These are phyloP conservation scores for Hirtodrosophila trivittata DNA, from an alignment of 2,888 invertebrate genomes.

Conservation along the genomic window DNA sequence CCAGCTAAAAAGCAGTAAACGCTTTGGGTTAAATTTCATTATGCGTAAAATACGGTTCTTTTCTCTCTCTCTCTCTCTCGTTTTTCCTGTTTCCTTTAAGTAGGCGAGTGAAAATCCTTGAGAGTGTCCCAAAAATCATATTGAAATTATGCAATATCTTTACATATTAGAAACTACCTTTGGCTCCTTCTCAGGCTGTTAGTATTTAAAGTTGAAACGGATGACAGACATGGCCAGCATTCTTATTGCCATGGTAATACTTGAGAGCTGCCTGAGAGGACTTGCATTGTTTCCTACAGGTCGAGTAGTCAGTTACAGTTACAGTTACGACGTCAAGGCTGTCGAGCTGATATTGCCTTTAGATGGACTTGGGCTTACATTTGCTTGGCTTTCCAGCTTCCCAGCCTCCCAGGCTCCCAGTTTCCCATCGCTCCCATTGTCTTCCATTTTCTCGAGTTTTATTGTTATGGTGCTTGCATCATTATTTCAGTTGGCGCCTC, in stretches of 20 bases:
- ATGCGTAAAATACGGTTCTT: slow-evolving; percentile 46
- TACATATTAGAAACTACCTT: too few species aligned
- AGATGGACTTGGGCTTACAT: slow-evolving; percentile 38
- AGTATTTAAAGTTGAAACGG: slow-evolving; percentile 14
- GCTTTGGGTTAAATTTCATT: slow-evolving; percentile 61
- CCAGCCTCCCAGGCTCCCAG: slow-evolving; percentile 5
- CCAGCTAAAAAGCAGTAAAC: slow-evolving; percentile 25
- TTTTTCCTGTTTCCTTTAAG: neutral
- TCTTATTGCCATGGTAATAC: slow-evolving; percentile 35
- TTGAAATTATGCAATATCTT: too few species aligned
- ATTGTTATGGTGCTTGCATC: slow-evolving; percentile 74
- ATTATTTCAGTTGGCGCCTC: slow-evolving; percentile 77
- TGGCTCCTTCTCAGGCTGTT: neutral
- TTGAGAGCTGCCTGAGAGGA: slow-evolving; percentile 16
- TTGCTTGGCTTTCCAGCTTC: slow-evolving; percentile 8
- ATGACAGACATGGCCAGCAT: slow-evolving; percentile 1
- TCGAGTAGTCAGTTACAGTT: slow-evolving; percentile 29
- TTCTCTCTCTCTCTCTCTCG: neutral
- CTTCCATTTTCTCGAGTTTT: slow-evolving; percentile 52
- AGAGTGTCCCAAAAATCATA: too few species aligned
- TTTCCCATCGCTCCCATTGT: neutral
- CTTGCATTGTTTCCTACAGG: slow-evolving; percentile 25
- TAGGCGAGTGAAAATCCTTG: neutral
- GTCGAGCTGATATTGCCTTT: slow-evolving; percentile 52
- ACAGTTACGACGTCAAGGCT: slow-evolving; percentile 4